phyloP scores from a whole-genome alignment of 2,797 vertebrate genomes.

The Crenichthys baileyi region DNA sequence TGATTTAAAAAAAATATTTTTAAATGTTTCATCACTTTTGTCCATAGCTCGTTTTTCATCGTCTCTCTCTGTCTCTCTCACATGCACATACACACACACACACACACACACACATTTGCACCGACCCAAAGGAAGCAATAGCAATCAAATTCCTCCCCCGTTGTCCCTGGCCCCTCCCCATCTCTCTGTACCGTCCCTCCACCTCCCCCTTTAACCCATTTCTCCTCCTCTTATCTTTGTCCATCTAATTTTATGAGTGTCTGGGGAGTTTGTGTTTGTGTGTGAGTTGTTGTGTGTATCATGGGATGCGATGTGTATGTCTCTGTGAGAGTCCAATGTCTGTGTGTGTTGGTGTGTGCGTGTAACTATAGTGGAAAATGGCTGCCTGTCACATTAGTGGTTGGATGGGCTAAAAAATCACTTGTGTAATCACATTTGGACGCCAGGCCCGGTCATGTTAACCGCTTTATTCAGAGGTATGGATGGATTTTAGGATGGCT shows the following conservation, averaged over 20 bases:
- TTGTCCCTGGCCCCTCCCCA: slow-evolving; percentile 41
- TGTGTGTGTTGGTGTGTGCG: slow-evolving; percentile 46
- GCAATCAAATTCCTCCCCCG: slow-evolving; percentile 62
- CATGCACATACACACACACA: not conserved
- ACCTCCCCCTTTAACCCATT: slow-evolving; percentile 64
- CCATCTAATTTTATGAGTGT: slow-evolving; percentile 75
- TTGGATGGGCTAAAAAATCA: slow-evolving; percentile 75
- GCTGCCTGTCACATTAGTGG: slow-evolving; percentile 78
- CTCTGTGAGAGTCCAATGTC: slow-evolving; percentile 17
- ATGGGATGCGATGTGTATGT: slow-evolving; percentile 25
- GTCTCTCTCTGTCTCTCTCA: not conserved
- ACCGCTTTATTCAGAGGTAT: slow-evolving; percentile 75
- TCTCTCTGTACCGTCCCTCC: slow-evolving; percentile 17
- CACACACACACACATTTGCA: not conserved
- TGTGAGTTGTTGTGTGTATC: slow-evolving; percentile 34
- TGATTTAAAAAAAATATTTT: not conserved
- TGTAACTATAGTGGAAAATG: slow-evolving; percentile 61
- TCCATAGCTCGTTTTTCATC: not conserved
- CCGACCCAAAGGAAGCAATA: slow-evolving; percentile 58
- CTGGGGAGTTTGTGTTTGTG: slow-evolving; percentile 60
- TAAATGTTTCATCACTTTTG: slow-evolving; percentile 9
- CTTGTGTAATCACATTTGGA: slow-evolving; percentile 73
- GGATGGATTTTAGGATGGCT: slow-evolving; percentile 66
- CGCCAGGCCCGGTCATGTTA: slow-evolving; percentile 69
- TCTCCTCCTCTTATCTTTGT: slow-evolving; percentile 67